These are phyloP conservation scores for Sinocyclocheilus maitianheensis DNA, from an alignment of 2,113 vertebrate genomes.

Conservation along the genomic window DNA sequence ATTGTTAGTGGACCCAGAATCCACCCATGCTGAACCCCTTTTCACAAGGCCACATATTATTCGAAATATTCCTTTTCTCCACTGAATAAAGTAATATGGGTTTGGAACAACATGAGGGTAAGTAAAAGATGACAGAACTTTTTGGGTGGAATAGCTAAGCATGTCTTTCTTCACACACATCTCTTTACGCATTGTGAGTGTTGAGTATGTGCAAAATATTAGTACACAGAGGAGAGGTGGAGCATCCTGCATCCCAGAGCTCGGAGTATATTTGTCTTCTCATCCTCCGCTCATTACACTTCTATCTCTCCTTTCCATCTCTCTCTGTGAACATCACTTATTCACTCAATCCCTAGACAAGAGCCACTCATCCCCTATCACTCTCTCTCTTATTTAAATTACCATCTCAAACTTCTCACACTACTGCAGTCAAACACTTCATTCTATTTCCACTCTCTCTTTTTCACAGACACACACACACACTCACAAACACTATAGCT, in stretches of 20 bases:
- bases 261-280: constrained; percentile 69
- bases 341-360: constrained; percentile 49
- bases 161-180: background rate
- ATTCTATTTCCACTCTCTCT: background rate
- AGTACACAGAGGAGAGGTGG: constrained; percentile 62
- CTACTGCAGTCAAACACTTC: constrained; percentile 5
- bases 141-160: background rate
- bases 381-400: constrained; percentile 5
- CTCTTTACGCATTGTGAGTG: constrained; percentile 14
- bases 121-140: background rate
- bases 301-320: constrained; percentile 52
- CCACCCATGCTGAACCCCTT: background rate
- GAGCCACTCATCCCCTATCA: background rate
- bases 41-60: background rate
- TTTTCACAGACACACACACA: background rate
- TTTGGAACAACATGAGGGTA: background rate
- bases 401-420: constrained; percentile 28
- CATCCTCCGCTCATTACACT: constrained; percentile 44
- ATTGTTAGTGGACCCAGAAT: background rate
- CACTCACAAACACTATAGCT: background rate
- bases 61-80: background rate
- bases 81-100: background rate
- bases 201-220: constrained; percentile 72
- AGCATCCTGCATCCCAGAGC: constrained; percentile 58
- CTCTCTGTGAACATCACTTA: constrained; percentile 19